Evolutionary conservation across 2,113 vertebrate genomes (phyloP), one percentile per base, ranked within the genome.

Genomic region (Coptodon rendalli): DNA sequence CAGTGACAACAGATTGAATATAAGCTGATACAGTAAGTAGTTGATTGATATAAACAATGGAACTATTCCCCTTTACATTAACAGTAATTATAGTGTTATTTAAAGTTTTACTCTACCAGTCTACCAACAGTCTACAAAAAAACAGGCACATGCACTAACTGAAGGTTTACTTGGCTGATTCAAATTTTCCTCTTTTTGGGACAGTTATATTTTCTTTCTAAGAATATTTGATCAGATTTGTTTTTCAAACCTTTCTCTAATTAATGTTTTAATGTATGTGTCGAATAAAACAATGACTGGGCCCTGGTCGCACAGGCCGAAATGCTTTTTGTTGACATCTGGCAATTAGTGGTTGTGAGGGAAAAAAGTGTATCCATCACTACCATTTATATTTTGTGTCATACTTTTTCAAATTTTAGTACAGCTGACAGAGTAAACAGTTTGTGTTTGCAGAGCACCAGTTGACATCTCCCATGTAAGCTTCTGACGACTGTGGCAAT

Each of bases 281-380:
- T n/a, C 2, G 1, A 40, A 40, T 24, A 24, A 40, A 68, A 38
- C 6, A 0, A 38, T 22, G 11, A 68, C 19, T 1, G 19, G 0
- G 1, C 61, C 61, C 61, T 66, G 34, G 19, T 22, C 4, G 1
- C 34, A 68, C 19, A 68, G 19, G 19, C 61, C 11, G 0, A 38
- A 68, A 38, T 3, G 0, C 11, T 68, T 22, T 68, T 38, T 3
- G 34, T 22, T 38, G 19, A 6, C 19, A 68, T 38, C 34, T 68
- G 19, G 34, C 63, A 68, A 68, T 38, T 68, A 68, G 34, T 68
- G 4, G 34, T 1, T 22, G 34, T 38, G 19, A 68, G 34, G 63
- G 17, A 1, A 68, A 66, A 38, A 68, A 11, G 34, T 68, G 63
- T 68, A 13, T 38, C 63, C 19, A 68, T 68, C 63, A 22, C 63